Conservation (phyloP, 2,888 invertebrate genomes). For the Anticlea derivata region DNA sequence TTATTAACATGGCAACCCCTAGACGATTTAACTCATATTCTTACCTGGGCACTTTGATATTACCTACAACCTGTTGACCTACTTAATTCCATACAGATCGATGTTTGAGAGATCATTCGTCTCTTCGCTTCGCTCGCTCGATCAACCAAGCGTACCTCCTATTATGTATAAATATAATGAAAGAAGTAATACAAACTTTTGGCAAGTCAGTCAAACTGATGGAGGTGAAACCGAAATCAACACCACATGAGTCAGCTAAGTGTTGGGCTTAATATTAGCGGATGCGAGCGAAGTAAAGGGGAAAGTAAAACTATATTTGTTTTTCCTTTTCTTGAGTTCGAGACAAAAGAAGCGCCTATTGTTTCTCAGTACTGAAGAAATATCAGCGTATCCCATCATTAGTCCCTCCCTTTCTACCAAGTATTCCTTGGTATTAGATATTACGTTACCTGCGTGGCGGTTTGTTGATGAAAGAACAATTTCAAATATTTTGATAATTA, state of each 20-base stretch:
- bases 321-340: slow-evolving; percentile 65
- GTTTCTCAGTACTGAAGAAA: slow-evolving; percentile 29
- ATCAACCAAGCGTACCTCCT: too few relatives aligned
- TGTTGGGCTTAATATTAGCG: slow-evolving; percentile 73
- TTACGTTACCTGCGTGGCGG: slow-evolving; percentile 55
- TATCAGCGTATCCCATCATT: slow-evolving; percentile 31
- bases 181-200: slow-evolving; percentile 39
- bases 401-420: too few relatives aligned
- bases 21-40: too few relatives aligned
- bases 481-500: too few relatives aligned
- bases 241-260: slow-evolving; percentile 74
- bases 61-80: too few relatives aligned
- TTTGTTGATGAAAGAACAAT: too few relatives aligned
- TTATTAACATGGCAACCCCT: too few relatives aligned
- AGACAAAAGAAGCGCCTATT: slow-evolving; percentile 56
- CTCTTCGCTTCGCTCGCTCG: too few relatives aligned
- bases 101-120: too few relatives aligned
- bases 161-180: too few relatives aligned
- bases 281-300: slow-evolving; percentile 73
- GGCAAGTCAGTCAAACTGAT: slow-evolving; percentile 62
- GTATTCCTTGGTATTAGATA: slow-evolving; percentile 29
- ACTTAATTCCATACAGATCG: too few relatives aligned
- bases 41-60: too few relatives aligned
- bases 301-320: slow-evolving; percentile 81
- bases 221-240: slow-evolving; percentile 76